These are phyloP conservation scores for Cassiopea xamachana DNA, from an alignment of 30 jellyfish, hydroid and myxozoan species.

Conservation along the genomic window DNA sequence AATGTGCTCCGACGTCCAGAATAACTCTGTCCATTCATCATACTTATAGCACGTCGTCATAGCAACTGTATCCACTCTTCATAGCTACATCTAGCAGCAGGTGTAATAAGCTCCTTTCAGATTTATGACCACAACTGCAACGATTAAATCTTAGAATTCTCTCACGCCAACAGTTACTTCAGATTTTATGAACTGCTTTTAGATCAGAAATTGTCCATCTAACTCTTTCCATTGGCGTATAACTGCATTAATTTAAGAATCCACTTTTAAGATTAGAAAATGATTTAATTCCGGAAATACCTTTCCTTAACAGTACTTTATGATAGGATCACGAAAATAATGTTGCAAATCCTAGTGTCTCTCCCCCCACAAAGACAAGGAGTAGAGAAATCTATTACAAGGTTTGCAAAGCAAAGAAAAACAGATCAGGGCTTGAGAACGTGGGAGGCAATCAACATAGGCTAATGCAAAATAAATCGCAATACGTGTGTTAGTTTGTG, in stretches of 20 bases:
- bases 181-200: background rate
- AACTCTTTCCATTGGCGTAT: background rate
- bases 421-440: background rate
- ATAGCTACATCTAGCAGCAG: too few relatives aligned
- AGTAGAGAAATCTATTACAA: constrained; percentile 1
- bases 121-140: background rate
- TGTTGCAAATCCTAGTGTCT: constrained; percentile 44
- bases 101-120: too few relatives aligned
- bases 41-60: too few relatives aligned
- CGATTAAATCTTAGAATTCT: background rate
- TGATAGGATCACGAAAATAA: constrained; percentile 45
- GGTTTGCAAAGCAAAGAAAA: background rate
- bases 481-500: too few relatives aligned
- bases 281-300: constrained; percentile 54
- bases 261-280: constrained; percentile 20
- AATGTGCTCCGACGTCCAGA: too few relatives aligned
- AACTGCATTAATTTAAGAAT: background rate
- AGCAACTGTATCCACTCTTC: too few relatives aligned
- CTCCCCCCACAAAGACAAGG: constrained; percentile 24
- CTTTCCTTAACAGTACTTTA: constrained; percentile 18
- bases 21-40: too few relatives aligned
- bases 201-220: background rate
- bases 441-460: background rate
- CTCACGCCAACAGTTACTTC: background rate
- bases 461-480: background rate